Evolutionary conservation across 1,140 invertebrate species (phyloP).

Genomic region (Megalonaias nervosa): DNA sequence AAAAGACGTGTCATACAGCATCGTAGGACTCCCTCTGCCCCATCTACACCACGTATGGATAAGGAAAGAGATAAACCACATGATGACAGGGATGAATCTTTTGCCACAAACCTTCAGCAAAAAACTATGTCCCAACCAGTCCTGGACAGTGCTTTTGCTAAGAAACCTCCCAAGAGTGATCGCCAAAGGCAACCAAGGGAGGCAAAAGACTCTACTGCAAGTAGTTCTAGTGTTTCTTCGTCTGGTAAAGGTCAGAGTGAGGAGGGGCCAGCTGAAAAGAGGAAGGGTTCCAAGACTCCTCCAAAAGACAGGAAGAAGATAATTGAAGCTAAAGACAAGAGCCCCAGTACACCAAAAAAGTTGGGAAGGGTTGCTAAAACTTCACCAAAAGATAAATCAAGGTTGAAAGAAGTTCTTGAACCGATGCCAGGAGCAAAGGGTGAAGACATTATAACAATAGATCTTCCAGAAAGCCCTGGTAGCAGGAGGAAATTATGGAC

Average conservation of each 20-base stretch:
- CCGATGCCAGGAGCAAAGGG: background rate
- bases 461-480: slow-evolving; percentile 51
- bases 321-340: slow-evolving; percentile 35
- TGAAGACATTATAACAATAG: slow-evolving; percentile 28
- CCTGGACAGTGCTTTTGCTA: slow-evolving; percentile 27
- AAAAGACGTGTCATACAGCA: slow-evolving; percentile 55
- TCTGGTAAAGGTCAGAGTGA: slow-evolving; percentile 2
- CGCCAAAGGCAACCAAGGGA: slow-evolving; percentile 8
- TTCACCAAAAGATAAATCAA: background rate
- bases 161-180: slow-evolving; percentile 26
- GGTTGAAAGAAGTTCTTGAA: slow-evolving; percentile 1
- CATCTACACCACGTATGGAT: slow-evolving; percentile 51
- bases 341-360: slow-evolving; percentile 11
- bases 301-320: slow-evolving; percentile 48
- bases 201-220: slow-evolving; percentile 8
- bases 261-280: slow-evolving; percentile 20
- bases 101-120: slow-evolving; percentile 10
- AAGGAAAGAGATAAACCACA: slow-evolving; percentile 10
- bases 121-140: slow-evolving; percentile 34
- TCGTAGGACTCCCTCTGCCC: slow-evolving; percentile 59
- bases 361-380: slow-evolving; percentile 13
- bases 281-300: slow-evolving; percentile 44
- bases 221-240: background rate
- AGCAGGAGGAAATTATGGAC: slow-evolving; percentile 44
- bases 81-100: slow-evolving; percentile 12